Evolutionary conservation across 1,140 invertebrate genomes (phyloP), one percentile per base, ranked within the genome.

Genomic region (Aricia agestis): DNA sequence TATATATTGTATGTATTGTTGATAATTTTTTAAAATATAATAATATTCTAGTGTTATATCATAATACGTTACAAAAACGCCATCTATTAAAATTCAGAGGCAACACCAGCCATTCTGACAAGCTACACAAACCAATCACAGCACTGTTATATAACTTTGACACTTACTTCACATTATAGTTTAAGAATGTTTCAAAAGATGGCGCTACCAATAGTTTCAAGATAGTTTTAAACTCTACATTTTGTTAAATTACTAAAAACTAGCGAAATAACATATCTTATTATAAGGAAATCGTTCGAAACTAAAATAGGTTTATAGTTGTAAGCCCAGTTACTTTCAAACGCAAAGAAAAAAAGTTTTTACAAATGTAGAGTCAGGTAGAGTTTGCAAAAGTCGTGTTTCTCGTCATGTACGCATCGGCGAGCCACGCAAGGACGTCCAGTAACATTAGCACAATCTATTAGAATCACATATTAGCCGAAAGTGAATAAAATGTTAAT

Each of bases 401-500:
- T 52, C 45, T 52, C 45, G 13, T 52, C 11, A 52, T 15, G 36
- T 52, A 13, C 45, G 45, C 59, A 63, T 11, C 18, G 9, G 17
- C 19, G 3, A 25, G 59, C 18, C 7, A 63, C 17, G 10, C 17
- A 63, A 63, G 59, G 59, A 19, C 59, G 17, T 63, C 59, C 18
- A 11, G 59, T 25, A 63, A 25, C 59, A 19, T 63, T 63, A 63
- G 59, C 59, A 63, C 59, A 63, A 63, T 19, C 17, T 11, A 67
- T 31, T 31, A 63, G 19, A 45, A 63, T 42, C 61, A 36, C 17
- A 66, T 71, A 72, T 36, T 66, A 68, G n/a, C 63, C 52, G 65
- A 78, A 69, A 59, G 68, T 70, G 58, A 63, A 63, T 63, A 63
- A 63, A 63, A 63, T 77, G 73, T 80, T 78, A 80, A 82, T 78